phyloP scores from a whole-genome alignment of 64 coral and sea anemone species.

The Catalaphyllia jardinei region DNA sequence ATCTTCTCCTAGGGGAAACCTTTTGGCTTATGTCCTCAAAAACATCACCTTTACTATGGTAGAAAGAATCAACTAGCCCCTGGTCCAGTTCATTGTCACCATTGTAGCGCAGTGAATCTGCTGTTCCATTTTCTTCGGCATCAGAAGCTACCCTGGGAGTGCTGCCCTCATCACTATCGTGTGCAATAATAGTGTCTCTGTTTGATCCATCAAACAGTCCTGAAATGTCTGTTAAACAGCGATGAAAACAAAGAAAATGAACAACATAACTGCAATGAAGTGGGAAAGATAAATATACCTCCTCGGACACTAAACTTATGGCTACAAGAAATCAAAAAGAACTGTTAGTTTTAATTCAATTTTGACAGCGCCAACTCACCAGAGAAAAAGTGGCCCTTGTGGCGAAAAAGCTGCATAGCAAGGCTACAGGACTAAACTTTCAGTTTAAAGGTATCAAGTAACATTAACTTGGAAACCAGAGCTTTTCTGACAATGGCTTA shows the following conservation, averaged over 20 bases:
- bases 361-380: not conserved
- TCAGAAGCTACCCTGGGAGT: constrained; percentile 40
- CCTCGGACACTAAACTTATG: too few species aligned
- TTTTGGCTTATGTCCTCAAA: constrained; percentile 18
- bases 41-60: not conserved
- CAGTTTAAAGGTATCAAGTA: not conserved
- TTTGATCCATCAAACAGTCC: constrained; percentile 65
- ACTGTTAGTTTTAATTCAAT: not conserved
- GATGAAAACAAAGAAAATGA: not conserved
- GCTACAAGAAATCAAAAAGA: too few species aligned
- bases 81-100: not conserved
- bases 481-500: not conserved
- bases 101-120: not conserved
- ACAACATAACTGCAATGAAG: not conserved
- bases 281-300: not conserved
- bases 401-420: too few species aligned
- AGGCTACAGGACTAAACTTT: too few species aligned
- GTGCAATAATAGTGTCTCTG: constrained; percentile 42
- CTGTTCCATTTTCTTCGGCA: constrained; percentile 13
- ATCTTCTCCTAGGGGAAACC: constrained; percentile 3
- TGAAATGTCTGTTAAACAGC: constrained; percentile 19
- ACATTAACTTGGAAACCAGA: not conserved
- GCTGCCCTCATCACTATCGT: constrained; percentile 56
- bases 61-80: constrained; percentile 10
- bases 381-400: too few species aligned